These are phyloP conservation scores for Meloe dianella DNA, from an alignment of 2,888 invertebrate genomes.

Conservation along the genomic window DNA sequence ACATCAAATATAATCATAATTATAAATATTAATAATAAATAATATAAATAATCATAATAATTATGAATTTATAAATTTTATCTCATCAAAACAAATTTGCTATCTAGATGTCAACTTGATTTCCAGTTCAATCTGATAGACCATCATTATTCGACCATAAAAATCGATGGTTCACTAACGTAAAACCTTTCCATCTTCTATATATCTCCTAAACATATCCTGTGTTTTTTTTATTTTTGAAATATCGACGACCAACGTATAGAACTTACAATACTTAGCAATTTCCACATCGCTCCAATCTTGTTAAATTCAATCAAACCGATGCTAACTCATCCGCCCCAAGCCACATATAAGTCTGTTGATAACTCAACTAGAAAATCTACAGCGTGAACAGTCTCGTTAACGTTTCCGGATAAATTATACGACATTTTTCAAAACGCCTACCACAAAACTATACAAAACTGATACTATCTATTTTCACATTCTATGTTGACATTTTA, in stretches of 20 bases:
- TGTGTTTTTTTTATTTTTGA: background rate
- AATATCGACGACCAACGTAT: background rate
- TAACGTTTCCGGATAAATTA: slow-evolving; percentile 36
- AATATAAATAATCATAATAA: no score
- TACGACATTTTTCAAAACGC: slow-evolving; percentile 32
- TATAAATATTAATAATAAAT: no score
- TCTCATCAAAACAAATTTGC: background rate
- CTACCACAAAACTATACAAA: slow-evolving; percentile 3
- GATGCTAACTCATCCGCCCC: slow-evolving; percentile 26
- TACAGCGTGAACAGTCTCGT: slow-evolving; percentile 35
- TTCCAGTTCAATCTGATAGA: slow-evolving; percentile 18
- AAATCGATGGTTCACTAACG: slow-evolving; percentile 29
- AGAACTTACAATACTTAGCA: background rate
- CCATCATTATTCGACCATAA: slow-evolving; percentile 33
- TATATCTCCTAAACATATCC: slow-evolving; percentile 6
- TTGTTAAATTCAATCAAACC: slow-evolving; percentile 27
- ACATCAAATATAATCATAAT: no score
- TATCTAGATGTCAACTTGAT: slow-evolving; percentile 27
- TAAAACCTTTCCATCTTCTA: slow-evolving; percentile 14
- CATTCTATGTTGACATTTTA: slow-evolving; percentile 26
- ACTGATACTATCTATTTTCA: slow-evolving; percentile 16
- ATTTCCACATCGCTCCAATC: background rate
- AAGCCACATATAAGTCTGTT: slow-evolving; percentile 34
- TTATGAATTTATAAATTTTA: background rate
- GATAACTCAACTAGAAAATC: slow-evolving; percentile 38